Evolutionary conservation across 2,888 invertebrate species (phyloP).

Genomic region (Agriopis leucophaearia): DNA sequence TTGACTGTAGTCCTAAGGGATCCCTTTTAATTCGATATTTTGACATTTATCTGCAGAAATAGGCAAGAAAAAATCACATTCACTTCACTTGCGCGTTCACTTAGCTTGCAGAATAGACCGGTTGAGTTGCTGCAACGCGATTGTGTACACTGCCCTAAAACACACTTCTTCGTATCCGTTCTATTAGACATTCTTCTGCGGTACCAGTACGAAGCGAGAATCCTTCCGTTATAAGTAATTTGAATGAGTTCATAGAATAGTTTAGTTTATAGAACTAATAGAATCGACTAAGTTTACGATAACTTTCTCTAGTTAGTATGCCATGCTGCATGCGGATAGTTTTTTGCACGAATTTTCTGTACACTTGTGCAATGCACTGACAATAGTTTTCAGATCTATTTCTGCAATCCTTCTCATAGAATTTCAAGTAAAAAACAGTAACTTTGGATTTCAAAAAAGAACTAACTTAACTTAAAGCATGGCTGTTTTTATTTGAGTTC

Average conservation of each 20-base stretch:
- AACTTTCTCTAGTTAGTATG: constrained; percentile 69
- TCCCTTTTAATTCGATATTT: no score
- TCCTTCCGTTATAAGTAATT: constrained; percentile 45
- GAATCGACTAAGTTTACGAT: constrained; percentile 72
- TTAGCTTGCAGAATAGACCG: no score
- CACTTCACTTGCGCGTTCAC: no score
- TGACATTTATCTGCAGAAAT: no score
- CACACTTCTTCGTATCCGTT: constrained; percentile 5
- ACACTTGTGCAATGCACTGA: constrained; percentile 60
- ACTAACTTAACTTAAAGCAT: constrained; percentile 56
- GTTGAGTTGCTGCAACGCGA: no score
- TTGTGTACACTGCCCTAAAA: neutral
- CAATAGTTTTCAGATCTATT: constrained; percentile 40
- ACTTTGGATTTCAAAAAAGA: constrained; percentile 29
- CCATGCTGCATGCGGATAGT: constrained; percentile 81
- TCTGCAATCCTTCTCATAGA: constrained; percentile 37
- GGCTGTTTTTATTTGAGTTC: constrained; percentile 62
- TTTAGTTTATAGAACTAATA: constrained; percentile 73
- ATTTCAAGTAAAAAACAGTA: constrained; percentile 20
- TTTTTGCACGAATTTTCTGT: constrained; percentile 75
- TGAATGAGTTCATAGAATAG: constrained; percentile 33
- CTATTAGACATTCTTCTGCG: neutral
- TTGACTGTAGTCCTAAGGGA: no score
- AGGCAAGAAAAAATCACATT: no score
- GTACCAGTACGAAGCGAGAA: neutral